Conservation (phyloP, 2,888 invertebrate genomes). For the Stenichneumon culpator region DNA sequence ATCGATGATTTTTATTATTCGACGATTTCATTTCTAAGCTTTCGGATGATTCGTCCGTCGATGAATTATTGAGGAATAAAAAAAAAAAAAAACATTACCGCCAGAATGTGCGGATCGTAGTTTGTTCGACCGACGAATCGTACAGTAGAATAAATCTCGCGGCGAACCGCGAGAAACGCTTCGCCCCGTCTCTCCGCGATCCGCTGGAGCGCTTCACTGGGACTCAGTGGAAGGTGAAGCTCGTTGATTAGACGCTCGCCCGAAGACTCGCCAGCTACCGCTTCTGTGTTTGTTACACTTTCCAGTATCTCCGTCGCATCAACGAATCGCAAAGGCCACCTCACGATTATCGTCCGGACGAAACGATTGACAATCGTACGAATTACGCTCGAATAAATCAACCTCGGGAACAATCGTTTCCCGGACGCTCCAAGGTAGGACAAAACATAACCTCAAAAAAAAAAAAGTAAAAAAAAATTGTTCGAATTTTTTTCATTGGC, state of each 20-base stretch:
- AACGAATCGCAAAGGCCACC: neutral
- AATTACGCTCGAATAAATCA: neutral
- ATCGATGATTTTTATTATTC: neutral
- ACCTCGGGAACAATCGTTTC: neutral
- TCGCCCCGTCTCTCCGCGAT: constrained; percentile 36
- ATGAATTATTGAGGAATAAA: neutral
- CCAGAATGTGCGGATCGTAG: neutral
- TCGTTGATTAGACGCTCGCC: constrained; percentile 61
- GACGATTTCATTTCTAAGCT: neutral
- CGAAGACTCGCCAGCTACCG: constrained; percentile 1
- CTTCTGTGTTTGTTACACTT: constrained; percentile 46
- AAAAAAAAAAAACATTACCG: neutral
- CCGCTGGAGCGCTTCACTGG: constrained; percentile 24
- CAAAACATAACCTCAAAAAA: neutral
- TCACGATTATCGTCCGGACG: neutral
- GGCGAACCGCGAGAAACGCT: neutral
- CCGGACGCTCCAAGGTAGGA: neutral
- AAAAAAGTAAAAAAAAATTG: neutral
- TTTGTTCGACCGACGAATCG: neutral
- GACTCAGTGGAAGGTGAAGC: constrained; percentile 58
- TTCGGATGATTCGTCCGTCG: neutral
- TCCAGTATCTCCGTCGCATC: neutral
- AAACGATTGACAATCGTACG: neutral
- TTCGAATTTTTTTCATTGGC: neutral
- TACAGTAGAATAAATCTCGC: neutral